phyloP scores from a whole-genome alignment of 2,113 vertebrate genomes.

The Dicrurus megarhynchus region DNA sequence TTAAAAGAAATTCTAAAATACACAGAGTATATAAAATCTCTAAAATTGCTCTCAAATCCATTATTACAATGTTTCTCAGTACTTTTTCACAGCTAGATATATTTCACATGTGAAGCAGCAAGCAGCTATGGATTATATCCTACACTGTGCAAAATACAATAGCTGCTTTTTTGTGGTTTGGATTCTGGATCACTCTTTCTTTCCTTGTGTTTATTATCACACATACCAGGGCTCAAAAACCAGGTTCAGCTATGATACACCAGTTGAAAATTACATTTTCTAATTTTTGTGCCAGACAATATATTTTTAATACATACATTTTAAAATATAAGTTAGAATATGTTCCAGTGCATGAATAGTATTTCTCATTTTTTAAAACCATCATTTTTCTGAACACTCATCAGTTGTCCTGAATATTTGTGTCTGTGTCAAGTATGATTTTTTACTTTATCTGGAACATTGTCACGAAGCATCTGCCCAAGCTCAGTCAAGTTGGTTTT shows the following conservation, averaged over 20 bases:
- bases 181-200: neutral
- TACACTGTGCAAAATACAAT: neutral
- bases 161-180: neutral
- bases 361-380: neutral
- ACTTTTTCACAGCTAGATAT: neutral
- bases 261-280: neutral
- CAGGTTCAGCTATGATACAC: neutral
- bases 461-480: neutral
- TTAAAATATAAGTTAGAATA: neutral
- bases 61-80: neutral
- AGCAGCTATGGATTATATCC: neutral
- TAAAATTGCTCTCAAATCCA: neutral
- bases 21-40: neutral
- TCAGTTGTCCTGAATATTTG: neutral
- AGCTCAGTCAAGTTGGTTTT: neutral
- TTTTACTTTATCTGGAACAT: neutral
- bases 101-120: neutral
- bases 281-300: neutral
- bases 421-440: neutral
- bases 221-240: neutral
- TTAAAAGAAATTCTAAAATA: neutral
- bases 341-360: neutral
- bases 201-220: neutral
- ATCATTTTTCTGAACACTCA: neutral
- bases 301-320: neutral